Percentiles rank a stretch among this genome's conserved stretches.
phyloP scores from a whole-genome alignment of 2,113 vertebrate genomes.

The Thunnus thynnus region DNA sequence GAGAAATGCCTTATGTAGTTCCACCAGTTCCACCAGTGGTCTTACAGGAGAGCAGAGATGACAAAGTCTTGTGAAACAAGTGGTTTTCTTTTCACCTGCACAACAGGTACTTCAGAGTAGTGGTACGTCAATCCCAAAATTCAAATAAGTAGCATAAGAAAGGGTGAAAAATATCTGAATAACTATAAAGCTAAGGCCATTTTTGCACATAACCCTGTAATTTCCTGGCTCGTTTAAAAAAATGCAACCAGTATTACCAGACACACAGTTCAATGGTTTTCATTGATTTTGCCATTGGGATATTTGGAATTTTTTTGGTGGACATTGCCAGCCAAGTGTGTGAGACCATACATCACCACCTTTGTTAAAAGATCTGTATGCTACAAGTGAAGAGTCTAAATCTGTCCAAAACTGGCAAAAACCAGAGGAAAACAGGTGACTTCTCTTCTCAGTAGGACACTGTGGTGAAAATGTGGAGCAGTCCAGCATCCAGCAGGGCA shows the following conservation, averaged over 20 bases:
- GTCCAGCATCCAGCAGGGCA: not conserved
- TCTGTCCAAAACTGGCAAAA: constrained; percentile 11
- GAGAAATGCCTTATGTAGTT: not conserved
- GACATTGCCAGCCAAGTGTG: not conserved
- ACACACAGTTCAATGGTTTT: not conserved
- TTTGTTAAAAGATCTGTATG: not conserved
- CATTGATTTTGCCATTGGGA: not conserved
- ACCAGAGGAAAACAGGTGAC: constrained; percentile 5
- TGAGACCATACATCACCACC: not conserved
- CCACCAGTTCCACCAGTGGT: constrained; percentile 16
- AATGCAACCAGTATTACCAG: not conserved
- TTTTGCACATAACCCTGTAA: not conserved
- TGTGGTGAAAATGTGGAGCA: not conserved
- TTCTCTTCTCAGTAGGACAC: constrained; percentile 5
- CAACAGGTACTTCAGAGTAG: not conserved
- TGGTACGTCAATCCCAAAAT: not conserved
- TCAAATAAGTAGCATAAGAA: not conserved
- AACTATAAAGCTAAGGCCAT: not conserved
- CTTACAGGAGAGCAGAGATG: not conserved
- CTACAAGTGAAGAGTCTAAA: not conserved
- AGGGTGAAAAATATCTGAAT: not conserved
- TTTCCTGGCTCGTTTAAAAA: not conserved
- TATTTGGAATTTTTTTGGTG: constrained; percentile 7
- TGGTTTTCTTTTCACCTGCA: constrained; percentile 18
- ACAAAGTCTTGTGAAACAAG: not conserved